Base-by-base conservation (phyloP, 1,140 invertebrate species). In the Drosophila quadrilineata region DNA sequence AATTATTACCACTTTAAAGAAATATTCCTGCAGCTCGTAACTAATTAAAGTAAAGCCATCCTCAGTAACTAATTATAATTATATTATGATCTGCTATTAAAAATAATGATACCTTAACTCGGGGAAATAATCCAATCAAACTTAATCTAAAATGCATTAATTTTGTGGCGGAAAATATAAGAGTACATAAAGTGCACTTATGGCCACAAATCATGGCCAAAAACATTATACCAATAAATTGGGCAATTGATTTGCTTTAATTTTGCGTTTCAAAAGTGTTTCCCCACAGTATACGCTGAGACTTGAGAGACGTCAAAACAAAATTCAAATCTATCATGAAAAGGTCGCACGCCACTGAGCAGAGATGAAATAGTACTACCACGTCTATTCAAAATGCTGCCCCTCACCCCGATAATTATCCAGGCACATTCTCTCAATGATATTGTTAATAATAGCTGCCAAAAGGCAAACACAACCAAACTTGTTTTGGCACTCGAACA, bases 341-440 rank as follows among this genome's bases (percentile, higher is more conserved):
- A 53, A 69, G 64, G 57, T 77, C 74, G 74, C 74, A 77, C 74
- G 74, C 63, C 69, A 72, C 52, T 53, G 68, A 22, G 38, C 22
- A 36, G 26, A 21, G 19, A 9, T 26, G 28, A 3, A 33, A n/a
- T n/a, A n/a, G n/a, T n/a, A n/a, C n/a, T n/a, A n/a, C n/a, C n/a
- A n/a, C n/a, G n/a, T 49, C 33, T 17, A 19, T 8, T n/a, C 16
- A 10, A 1, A 4, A 1, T 3, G 8, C 29, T 41, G 19, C 36
- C 14, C n/a, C 8, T 10, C 10, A 8, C 17, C 16, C 40, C 14
- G 9, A 35, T 29, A 48, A 35, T 33, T 50, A 29, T 16, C 14
- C 14, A 28, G 5, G 5, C 43, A 16, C 24, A 9, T 36, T 19
- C 28, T 9, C 14, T 14, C 12, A 43, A 0, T 58, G 31, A 53